phyloP scores from a whole-genome alignment of 1,140 invertebrate genomes.

The Neodiprion pinetum region DNA sequence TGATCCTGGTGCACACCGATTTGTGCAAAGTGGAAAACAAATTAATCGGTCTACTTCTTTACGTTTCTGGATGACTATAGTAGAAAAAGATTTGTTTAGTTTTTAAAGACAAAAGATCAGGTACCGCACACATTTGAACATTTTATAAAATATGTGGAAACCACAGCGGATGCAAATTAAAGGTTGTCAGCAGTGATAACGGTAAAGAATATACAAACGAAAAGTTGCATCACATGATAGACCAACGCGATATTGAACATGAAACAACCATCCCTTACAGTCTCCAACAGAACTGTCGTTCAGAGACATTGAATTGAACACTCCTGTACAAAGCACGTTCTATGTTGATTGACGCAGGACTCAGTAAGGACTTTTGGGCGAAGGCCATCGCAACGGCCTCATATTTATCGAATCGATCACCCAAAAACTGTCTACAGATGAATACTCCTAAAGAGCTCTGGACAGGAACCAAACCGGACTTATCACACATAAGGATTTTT shows the following conservation, averaged over 20 bases:
- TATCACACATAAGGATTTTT: slow-evolving; percentile 49
- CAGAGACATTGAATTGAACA: slow-evolving; percentile 47
- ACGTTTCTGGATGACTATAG: slow-evolving; percentile 47
- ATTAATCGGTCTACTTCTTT: slow-evolving; percentile 43
- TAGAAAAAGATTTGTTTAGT: slow-evolving; percentile 44
- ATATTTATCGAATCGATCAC: slow-evolving; percentile 44
- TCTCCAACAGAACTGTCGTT: slow-evolving; percentile 49
- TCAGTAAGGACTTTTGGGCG: slow-evolving; percentile 44
- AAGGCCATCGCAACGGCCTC: slow-evolving; percentile 45
- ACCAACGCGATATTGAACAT: slow-evolving; percentile 43
- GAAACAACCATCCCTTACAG: slow-evolving; percentile 45
- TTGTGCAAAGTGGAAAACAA: slow-evolving; percentile 36
- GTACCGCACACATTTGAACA: slow-evolving; percentile 41
- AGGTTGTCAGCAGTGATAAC: slow-evolving; percentile 46
- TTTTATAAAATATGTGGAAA: slow-evolving; percentile 46
- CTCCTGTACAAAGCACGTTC: slow-evolving; percentile 46
- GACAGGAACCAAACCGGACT: slow-evolving; percentile 15
- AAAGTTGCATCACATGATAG: slow-evolving; percentile 38
- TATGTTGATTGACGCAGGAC: slow-evolving; percentile 36
- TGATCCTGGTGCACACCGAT: slow-evolving; percentile 43
- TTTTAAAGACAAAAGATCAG: slow-evolving; percentile 45
- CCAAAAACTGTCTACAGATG: slow-evolving; percentile 46
- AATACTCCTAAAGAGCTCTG: slow-evolving; percentile 43
- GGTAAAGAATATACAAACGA: slow-evolving; percentile 44
- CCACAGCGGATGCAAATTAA: slow-evolving; percentile 41